phyloP scores from a whole-genome alignment of 2,888 invertebrate genomes.

The Limenitis camilla region DNA sequence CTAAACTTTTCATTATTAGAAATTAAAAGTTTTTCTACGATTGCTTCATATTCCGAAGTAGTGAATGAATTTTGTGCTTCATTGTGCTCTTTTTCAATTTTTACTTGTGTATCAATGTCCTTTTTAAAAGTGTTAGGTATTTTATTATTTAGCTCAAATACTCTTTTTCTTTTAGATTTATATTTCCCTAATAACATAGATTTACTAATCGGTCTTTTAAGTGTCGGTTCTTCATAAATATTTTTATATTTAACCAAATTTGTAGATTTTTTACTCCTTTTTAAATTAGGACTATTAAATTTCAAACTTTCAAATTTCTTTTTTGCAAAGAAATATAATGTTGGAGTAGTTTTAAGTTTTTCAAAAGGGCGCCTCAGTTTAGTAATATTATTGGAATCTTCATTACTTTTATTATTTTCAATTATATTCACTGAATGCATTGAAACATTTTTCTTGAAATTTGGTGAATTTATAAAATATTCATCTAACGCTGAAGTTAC shows the following conservation, averaged over 20 bases:
- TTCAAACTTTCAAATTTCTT: conserved; percentile 24
- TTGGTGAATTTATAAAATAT: conserved; percentile 24
- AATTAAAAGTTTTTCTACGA: conserved; percentile 47
- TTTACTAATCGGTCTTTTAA: conserved; percentile 41
- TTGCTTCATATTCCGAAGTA: conserved; percentile 39
- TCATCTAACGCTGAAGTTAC: conserved; percentile 26
- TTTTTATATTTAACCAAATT: conserved; percentile 59
- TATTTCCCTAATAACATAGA: conserved; percentile 45
- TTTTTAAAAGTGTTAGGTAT: conserved; percentile 24
- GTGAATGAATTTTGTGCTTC: conserved; percentile 36
- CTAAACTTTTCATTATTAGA: conserved; percentile 38
- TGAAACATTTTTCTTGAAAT: neutral
- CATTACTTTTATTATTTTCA: neutral
- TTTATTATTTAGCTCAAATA: conserved; percentile 3
- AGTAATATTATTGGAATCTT: conserved; percentile 5
- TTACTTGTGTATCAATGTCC: conserved; percentile 32
- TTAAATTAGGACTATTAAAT: conserved; percentile 32
- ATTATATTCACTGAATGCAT: neutral
- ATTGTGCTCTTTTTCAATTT: conserved; percentile 30
- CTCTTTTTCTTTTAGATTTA: conserved; percentile 24
- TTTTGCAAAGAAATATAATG: conserved; percentile 41
- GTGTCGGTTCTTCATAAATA: conserved; percentile 40
- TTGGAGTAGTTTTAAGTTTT: conserved; percentile 21
- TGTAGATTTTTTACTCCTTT: conserved; percentile 53
- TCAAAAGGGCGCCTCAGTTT: neutral